Percentiles rank a stretch among this genome's conserved stretches.
Conservation (phyloP, 64 coral and sea anemone species). For the Dendrophyllia cribrosa region DNA sequence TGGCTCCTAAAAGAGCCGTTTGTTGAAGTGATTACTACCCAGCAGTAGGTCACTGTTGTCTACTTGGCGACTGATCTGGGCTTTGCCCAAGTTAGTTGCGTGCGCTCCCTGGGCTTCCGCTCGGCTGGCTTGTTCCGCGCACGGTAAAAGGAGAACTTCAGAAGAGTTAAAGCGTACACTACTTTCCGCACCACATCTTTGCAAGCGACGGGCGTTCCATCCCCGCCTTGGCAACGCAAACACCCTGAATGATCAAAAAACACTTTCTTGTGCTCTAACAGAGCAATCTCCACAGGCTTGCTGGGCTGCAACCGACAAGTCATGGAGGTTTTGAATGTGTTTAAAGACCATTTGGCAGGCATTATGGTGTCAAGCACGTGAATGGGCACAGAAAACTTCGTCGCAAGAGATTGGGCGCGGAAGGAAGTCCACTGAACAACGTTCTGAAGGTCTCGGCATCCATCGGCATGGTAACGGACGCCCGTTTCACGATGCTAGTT, state of each 20-base stretch:
- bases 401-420: constrained; percentile 12
- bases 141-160: constrained; percentile 50
- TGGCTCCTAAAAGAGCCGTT: constrained; percentile 58
- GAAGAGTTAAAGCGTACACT: constrained; percentile 21
- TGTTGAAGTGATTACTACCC: neutral
- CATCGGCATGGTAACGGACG: too few species aligned
- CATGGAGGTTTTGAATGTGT: constrained; percentile 67
- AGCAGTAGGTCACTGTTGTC: neutral
- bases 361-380: constrained; percentile 45
- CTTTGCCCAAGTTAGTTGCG: constrained; percentile 15
- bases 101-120: constrained; percentile 6
- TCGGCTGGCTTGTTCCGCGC: constrained; percentile 33
- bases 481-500: too few species aligned
- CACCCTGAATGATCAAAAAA: constrained; percentile 66
- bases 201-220: constrained; percentile 32
- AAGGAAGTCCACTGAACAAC: constrained; percentile 37
- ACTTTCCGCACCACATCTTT: constrained; percentile 36
- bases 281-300: constrained; percentile 46
- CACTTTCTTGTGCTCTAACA: constrained; percentile 46
- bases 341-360: constrained; percentile 56
- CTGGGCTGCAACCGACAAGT: constrained; percentile 17
- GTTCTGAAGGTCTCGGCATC: constrained; percentile 23
- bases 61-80: constrained; percentile 1
- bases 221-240: constrained; percentile 19
- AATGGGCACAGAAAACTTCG: constrained; percentile 43